Evolutionary conservation across 2,888 invertebrate species (phyloP).

Genomic region (Craniophora ligustri): DNA sequence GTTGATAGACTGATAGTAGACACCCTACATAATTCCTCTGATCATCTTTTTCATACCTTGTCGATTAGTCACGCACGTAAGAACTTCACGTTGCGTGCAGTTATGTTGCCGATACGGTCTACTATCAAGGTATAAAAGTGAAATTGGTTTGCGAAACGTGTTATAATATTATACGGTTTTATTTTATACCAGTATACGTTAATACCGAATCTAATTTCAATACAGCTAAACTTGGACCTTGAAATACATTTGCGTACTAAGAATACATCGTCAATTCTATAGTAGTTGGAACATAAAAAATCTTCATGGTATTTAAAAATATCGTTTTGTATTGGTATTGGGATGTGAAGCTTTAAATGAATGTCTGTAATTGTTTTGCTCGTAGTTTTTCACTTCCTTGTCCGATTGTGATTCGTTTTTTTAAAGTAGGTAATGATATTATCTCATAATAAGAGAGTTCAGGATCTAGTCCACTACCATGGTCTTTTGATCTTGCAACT

Average conservation of each 20-base stretch:
- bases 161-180: not conserved
- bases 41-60: conserved; percentile 4
- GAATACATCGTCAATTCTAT: not conserved
- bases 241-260: not conserved
- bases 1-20: not conserved
- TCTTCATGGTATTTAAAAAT: too few species aligned
- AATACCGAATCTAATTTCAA: not conserved
- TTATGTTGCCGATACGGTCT: conserved; percentile 1
- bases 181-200: too few species aligned
- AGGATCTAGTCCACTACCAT: too few species aligned
- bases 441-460: too few species aligned
- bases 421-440: too few species aligned
- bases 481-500: too few species aligned
- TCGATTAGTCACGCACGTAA: conserved; percentile 2
- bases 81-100: conserved; percentile 13
- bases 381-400: too few species aligned
- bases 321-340: too few species aligned
- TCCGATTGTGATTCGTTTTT: too few species aligned
- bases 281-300: too few species aligned
- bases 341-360: too few species aligned
- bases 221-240: not conserved
- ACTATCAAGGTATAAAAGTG: conserved; percentile 4
- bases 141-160: conserved; percentile 16
- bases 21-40: conserved; percentile 1
- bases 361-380: too few species aligned